These are phyloP conservation scores for Cephalophus harveyi DNA, from an alignment of 2,113 vertebrate genomes.

Conservation along the genomic window DNA sequence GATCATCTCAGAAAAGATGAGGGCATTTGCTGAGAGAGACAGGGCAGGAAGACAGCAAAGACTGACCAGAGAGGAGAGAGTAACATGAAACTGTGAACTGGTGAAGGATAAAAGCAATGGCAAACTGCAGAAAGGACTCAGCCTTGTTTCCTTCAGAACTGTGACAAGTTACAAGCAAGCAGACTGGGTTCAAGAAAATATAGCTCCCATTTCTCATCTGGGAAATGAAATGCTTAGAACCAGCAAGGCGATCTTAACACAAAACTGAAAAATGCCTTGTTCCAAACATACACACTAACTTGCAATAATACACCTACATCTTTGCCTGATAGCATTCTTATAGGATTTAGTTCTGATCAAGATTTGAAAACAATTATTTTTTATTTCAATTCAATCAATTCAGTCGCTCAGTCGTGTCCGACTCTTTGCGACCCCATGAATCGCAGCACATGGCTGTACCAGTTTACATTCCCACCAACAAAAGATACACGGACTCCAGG, in stretches of 20 bases:
- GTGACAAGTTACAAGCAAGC: background rate
- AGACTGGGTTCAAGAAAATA: background rate
- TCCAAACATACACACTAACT: background rate
- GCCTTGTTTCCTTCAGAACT: background rate
- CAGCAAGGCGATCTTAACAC: background rate
- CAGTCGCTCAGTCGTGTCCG: too few relatives aligned
- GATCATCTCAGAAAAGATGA: background rate
- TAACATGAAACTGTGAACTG: background rate
- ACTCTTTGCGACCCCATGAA: too few relatives aligned
- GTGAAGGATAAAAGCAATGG: background rate
- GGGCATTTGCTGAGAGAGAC: background rate
- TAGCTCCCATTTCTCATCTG: background rate
- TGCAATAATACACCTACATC: background rate
- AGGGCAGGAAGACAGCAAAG: background rate
- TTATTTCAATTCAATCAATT: too few relatives aligned
- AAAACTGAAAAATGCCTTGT: background rate
- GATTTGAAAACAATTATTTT: constrained; percentile 62
- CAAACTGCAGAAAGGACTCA: background rate
- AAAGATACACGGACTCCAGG: background rate
- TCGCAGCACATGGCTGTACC: background rate
- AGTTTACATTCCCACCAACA: background rate
- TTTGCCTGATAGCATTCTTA: background rate
- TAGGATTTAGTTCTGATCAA: constrained; percentile 40
- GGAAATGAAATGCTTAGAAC: background rate
- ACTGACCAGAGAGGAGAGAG: background rate